Evolutionary conservation across 2,888 invertebrate species (phyloP), one percentile per base, ranked within the genome.

Genomic region (Tetragnatha montana): DNA sequence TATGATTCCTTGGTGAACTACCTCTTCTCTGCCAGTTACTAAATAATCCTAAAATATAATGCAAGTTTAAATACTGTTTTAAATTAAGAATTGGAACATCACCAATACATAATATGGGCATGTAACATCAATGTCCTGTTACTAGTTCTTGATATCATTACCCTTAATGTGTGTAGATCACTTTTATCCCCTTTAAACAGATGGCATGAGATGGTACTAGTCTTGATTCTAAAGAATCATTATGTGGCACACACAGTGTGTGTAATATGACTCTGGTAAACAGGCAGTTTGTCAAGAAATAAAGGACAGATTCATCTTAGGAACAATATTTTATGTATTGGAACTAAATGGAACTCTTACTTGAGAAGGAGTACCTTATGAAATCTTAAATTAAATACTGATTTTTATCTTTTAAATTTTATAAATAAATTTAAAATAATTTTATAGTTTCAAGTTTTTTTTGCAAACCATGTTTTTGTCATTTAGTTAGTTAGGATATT

Each of bases 191-290:
- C 60, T 60, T 21, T 8, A 12, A 73, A 74, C 70, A 12, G 68
- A 81, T 84, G 84, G 75, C 81, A 80, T 51, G 69, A 75, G 70
- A 69, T 50, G 50, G 69, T 74, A 35, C 35, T 47, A 6, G 49
- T 84, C 88, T 51, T 68, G 76, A 80, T 69, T 71, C 10, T 49
- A 21, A 50, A 85, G 22, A 75, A 76, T 69, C 84, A 68, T 70
- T 83, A 84, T 80, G 84, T 89, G 88, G 84, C 88, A 84, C 84
- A 81, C 50, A 78, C 12, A 70, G 70, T 76, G 47, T 78, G 12
- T 49, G 21, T 22, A 19, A 35, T 35, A 35, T 35, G 35, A 35
- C 21, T 22, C 21, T 21, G 8, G 21, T 73, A 35, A 35, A 35
- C 4, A 35, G 35, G 35, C 35, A 35, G 35, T 35, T 35, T 35